Percentiles rank a stretch among this genome's conserved stretches.
These are phyloP conservation scores for Cryptus armator DNA, from an alignment of 2,888 invertebrate genomes.

Conservation along the genomic window DNA sequence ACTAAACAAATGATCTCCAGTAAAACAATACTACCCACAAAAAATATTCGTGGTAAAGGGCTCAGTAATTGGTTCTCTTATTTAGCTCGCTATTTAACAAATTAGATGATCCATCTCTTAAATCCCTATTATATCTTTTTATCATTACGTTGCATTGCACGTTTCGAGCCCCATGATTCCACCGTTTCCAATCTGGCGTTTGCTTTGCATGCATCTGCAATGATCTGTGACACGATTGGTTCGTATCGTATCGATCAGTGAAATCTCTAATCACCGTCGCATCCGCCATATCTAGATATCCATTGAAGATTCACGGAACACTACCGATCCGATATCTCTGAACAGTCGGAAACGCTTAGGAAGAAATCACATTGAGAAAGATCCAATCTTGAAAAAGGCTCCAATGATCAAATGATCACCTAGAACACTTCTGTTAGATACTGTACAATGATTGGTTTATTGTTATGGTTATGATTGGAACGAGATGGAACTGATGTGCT, in stretches of 20 bases:
- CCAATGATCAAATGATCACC: neutral
- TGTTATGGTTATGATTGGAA: neutral
- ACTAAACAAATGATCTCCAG: neutral
- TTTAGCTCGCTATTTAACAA: no score
- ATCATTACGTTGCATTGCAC: neutral
- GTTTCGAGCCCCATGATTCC: neutral
- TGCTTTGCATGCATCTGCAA: neutral
- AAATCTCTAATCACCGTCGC: neutral
- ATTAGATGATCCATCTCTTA: no score
- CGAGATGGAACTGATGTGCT: conserved; percentile 4
- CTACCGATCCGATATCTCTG: neutral
- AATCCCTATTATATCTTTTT: no score
- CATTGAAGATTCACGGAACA: neutral
- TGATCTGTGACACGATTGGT: neutral
- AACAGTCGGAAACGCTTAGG: no score
- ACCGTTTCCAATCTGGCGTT: neutral
- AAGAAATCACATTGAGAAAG: neutral
- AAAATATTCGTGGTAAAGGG: neutral
- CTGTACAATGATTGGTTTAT: neutral
- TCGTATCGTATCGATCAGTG: neutral
- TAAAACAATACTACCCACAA: neutral
- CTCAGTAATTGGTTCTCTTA: neutral
- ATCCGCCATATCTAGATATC: neutral
- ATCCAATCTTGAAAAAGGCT: neutral
- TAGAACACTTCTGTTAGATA: neutral